Base-by-base conservation (phyloP, 2,113 vertebrate genomes). In the Shinisaurus crocodilurus region DNA sequence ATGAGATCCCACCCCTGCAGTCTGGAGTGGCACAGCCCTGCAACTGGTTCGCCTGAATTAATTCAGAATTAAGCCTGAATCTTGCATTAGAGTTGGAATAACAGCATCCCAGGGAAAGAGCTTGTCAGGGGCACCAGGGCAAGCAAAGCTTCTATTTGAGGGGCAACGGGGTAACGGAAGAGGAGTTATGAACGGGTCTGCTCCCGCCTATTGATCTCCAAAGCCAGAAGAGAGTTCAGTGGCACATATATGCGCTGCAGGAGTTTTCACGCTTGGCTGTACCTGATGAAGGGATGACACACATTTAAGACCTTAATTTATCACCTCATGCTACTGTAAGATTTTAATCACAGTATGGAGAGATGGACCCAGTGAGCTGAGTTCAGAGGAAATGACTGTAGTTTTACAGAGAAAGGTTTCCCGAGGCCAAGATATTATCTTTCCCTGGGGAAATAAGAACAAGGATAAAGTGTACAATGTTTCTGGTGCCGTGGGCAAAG, bases 301-400 rank as follows among this genome's bases (percentile, higher is more conserved):
- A 63, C 69, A 74, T 54, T 82, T 43, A 34, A 83, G 80, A 45
- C 54, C 81, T 82, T 45, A 74, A 89, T 89, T 83, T 83, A 84
- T 89, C 88, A 63, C 72, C 69, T 89, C 40, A 4, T 43, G 81
- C 54, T 60, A 27, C 81, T 63, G 48, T 75, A 60, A 89, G 23
- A 40, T 75, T 89, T 89, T 83, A 83, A 89, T 89, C 67, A 72
- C 37, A 82, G 67, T 54, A 43, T 32, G 67, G 79, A 63, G 86
- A 43, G 57, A 74, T 79, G 74, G 16, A 40, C 15, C 15, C n/a
- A 72, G 27, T 20, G 48, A 60, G 18, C 67, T 74, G 48, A 82
- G 48, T 72, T 60, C n/a, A 60, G 67, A 60, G 27, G 50, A 72
- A 74, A 54, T 70, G 6, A 32, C 6, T 40, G 23, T 1, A 15